Evolutionary conservation across 1,140 invertebrate species (phyloP).

Genomic region (Formica selysi): DNA sequence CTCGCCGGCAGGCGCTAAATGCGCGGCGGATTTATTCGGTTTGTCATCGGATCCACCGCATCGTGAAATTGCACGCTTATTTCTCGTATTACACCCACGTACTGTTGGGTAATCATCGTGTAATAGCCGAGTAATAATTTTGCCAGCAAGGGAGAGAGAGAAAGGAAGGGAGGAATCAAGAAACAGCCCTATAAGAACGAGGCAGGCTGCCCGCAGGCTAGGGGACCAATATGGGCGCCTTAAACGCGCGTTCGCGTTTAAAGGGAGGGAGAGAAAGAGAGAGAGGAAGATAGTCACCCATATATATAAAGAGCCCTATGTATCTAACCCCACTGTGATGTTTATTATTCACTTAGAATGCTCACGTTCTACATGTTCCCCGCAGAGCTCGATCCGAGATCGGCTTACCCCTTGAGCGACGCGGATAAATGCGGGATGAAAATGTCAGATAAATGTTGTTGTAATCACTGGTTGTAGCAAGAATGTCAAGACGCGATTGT

Average conservation of each 20-base stretch:
- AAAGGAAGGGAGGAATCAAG: background rate
- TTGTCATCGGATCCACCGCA: conserved; percentile 82
- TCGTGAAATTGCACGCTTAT: conserved; percentile 81
- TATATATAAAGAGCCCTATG: conserved; percentile 23
- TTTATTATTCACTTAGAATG: conserved; percentile 85
- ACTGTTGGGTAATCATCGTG: conserved; percentile 84
- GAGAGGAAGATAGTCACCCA: background rate
- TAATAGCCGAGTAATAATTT: conserved; percentile 85
- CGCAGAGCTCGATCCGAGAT: conserved; percentile 60
- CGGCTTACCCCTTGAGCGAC: conserved; percentile 64
- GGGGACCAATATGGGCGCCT: conserved; percentile 82
- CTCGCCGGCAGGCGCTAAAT: conserved; percentile 78
- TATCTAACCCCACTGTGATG: conserved; percentile 79
- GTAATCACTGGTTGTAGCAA: background rate
- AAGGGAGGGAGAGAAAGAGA: conserved; percentile 8
- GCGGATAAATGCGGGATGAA: conserved; percentile 32
- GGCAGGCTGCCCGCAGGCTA: conserved; percentile 77
- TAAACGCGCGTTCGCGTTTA: conserved; percentile 67
- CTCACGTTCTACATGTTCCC: conserved; percentile 80
- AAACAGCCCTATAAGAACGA: conserved; percentile 68
- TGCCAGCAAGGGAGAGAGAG: conserved; percentile 30
- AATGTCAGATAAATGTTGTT: conserved; percentile 25
- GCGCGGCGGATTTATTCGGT: conserved; percentile 80
- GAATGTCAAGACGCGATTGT: background rate
- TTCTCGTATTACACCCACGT: conserved; percentile 84